phyloP scores from a whole-genome alignment of 2,888 invertebrate genomes.

The Drosophila pseudotalamancana region DNA sequence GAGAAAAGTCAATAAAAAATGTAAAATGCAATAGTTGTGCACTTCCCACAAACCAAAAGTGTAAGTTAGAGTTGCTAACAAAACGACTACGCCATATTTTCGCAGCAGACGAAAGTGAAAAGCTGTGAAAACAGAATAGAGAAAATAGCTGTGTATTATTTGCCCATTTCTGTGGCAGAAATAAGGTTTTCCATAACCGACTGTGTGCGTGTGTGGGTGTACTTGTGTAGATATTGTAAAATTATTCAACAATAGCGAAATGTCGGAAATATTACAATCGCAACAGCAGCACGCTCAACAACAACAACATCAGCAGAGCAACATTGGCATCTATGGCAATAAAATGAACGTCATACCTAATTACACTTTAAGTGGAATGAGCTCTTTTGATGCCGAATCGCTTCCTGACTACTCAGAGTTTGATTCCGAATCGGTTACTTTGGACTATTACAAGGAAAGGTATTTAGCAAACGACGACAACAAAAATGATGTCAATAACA shows the following conservation, averaged over 20 bases:
- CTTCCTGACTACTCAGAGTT: constrained; percentile 86
- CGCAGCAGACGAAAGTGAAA: constrained; percentile 55
- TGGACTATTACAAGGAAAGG: constrained; percentile 85
- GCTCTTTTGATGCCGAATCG: constrained; percentile 85
- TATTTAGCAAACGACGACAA: constrained; percentile 61
- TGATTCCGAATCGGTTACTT: constrained; percentile 85
- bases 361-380: constrained; percentile 85
- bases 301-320: constrained; percentile 46
- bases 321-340: constrained; percentile 62
- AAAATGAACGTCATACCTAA: constrained; percentile 71
- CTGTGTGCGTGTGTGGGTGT: constrained; percentile 19
- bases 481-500: constrained; percentile 16
- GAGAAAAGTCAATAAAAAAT: constrained; percentile 38
- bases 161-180: constrained; percentile 48
- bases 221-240: constrained; percentile 20
- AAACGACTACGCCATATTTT: constrained; percentile 59
- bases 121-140: constrained; percentile 69
- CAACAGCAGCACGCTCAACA: constrained; percentile 59
- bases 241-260: constrained; percentile 44
- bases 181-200: constrained; percentile 45
- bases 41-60: constrained; percentile 36
- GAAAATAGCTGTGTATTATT: constrained; percentile 62
- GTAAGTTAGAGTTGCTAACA: constrained; percentile 55
- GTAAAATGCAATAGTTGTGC: constrained; percentile 41
- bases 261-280: constrained; percentile 47